Conservation (phyloP, 1,140 invertebrate species). For the Drosophila ogumai region DNA sequence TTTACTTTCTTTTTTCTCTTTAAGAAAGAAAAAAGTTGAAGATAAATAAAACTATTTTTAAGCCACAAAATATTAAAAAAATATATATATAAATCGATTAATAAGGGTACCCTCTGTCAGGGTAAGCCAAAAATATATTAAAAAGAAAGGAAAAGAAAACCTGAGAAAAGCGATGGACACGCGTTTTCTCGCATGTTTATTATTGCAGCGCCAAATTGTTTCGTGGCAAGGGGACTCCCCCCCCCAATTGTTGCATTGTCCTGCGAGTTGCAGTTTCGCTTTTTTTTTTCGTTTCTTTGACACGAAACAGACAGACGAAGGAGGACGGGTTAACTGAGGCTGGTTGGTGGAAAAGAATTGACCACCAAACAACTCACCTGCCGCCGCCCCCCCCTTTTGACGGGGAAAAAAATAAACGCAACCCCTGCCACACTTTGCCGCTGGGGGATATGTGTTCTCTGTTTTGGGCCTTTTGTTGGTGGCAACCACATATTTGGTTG, state of each 20-base stretch:
- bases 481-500: conserved; percentile 83
- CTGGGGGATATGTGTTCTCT: conserved; percentile 44
- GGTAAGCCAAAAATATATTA: background rate
- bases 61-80: background rate
- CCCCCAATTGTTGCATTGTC: conserved; percentile 35
- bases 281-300: conserved; percentile 27
- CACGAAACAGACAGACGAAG: conserved; percentile 19
- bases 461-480: conserved; percentile 78
- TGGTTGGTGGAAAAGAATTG: conserved; percentile 40
- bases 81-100: background rate
- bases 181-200: conserved; percentile 74
- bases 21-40: too few relatives aligned
- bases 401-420: conserved; percentile 1
- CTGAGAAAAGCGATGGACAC: conserved; percentile 41
- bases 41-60: background rate
- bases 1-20: background rate
- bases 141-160: background rate
- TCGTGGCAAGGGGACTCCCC: background rate
- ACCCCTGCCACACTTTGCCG: conserved; percentile 8
- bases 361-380: conserved; percentile 74
- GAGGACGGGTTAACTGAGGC: too few relatives aligned
- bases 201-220: conserved; percentile 52
- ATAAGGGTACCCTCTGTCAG: background rate
- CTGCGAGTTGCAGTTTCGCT: conserved; percentile 32
- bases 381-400: background rate